Percentiles rank a stretch among this genome's conserved stretches.
Evolutionary conservation across 2,113 vertebrate genomes (phyloP).

Genomic region (Poeciliopsis occidentalis): DNA sequence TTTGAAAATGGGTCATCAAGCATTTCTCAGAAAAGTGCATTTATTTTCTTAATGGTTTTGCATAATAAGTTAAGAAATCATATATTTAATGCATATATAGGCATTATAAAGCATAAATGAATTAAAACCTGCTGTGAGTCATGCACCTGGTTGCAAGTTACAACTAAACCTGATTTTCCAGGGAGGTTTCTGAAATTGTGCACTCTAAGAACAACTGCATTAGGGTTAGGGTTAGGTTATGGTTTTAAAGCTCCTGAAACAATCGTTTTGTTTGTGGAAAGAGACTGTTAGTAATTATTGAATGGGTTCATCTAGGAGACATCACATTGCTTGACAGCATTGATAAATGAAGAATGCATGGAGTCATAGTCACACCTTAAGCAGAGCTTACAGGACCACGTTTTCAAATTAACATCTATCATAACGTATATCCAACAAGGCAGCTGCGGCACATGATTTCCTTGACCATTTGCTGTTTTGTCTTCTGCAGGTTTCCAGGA

Average conservation of each 20-base stretch:
- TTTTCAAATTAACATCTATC: not conserved
- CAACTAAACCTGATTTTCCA: constrained; percentile 1
- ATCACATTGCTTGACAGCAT: not conserved
- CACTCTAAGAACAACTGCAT: too few species aligned
- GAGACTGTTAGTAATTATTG: not conserved
- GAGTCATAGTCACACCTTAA: not conserved
- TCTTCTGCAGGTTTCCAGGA: constrained; percentile 85
- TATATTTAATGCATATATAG: too few species aligned
- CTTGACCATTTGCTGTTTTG: not conserved
- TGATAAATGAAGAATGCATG: not conserved
- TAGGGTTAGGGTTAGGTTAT: not conserved
- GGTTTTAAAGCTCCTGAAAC: constrained; percentile 4
- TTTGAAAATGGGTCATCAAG: not conserved
- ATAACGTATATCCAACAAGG: not conserved
- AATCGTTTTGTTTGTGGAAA: not conserved
- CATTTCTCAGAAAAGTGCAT: not conserved
- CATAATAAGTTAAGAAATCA: not conserved
- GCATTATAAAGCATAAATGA: not conserved
- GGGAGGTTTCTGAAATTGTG: constrained; percentile 8
- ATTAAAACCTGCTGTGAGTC: not conserved
- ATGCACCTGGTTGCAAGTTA: not conserved
- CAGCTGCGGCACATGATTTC: not conserved
- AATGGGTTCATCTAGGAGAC: too few species aligned
- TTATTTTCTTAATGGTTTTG: not conserved
- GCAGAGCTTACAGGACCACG: not conserved